Percentiles rank a stretch among this genome's conserved stretches.
These are phyloP conservation scores for Vimba vimba DNA, from an alignment of 2,113 vertebrate species.

Conservation along the genomic window DNA sequence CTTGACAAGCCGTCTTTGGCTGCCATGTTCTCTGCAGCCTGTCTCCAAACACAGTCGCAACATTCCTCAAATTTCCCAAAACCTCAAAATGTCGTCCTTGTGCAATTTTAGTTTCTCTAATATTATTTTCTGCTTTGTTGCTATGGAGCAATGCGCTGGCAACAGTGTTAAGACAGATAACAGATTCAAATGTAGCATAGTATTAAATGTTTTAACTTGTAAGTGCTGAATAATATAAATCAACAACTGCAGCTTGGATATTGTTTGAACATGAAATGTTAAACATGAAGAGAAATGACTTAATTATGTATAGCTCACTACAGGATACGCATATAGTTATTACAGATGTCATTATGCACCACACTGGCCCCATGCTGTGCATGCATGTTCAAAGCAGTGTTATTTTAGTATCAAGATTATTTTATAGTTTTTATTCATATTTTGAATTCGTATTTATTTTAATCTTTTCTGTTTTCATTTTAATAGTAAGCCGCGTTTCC, in stretches of 20 bases:
- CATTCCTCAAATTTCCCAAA: neutral
- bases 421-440: neutral
- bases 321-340: constrained; percentile 13
- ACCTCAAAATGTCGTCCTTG: neutral
- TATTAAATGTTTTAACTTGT: neutral
- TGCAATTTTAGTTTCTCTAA: neutral
- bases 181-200: neutral
- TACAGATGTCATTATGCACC: constrained; percentile 12
- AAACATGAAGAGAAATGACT: neutral
- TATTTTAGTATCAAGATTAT: neutral
- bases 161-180: neutral
- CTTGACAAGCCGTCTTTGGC: constrained; percentile 36
- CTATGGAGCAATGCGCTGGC: neutral
- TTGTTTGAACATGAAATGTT: constrained; percentile 18
- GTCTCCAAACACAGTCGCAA: neutral
- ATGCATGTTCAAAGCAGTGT: neutral
- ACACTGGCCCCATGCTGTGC: neutral
- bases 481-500: neutral
- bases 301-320: constrained; percentile 22
- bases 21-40: constrained; percentile 12
- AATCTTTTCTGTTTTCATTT: neutral
- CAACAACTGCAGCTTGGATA: constrained; percentile 4
- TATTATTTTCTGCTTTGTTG: constrained; percentile 4
- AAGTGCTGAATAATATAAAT: neutral
- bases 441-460: neutral